phyloP scores from a whole-genome alignment of 1,140 invertebrate genomes.

The Laupala kohalensis region DNA sequence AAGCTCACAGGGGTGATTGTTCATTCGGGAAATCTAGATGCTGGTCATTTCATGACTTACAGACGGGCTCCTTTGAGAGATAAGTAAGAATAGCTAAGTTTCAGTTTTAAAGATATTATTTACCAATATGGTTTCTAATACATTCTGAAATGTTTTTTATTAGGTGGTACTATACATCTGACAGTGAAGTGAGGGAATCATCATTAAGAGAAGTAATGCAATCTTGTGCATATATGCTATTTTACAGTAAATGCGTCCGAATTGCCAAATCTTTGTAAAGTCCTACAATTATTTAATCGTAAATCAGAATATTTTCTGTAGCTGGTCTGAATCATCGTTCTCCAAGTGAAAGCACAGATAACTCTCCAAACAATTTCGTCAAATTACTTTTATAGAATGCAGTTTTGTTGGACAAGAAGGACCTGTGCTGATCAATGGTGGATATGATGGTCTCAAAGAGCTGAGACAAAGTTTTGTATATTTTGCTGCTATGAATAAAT shows the following conservation, averaged over 20 bases:
- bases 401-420: too few relatives aligned
- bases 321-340: too few relatives aligned
- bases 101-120: not conserved
- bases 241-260: conserved; percentile 1
- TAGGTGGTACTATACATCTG: conserved; percentile 9
- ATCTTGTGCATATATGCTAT: conserved; percentile 9
- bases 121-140: not conserved
- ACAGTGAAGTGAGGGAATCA: conserved; percentile 1
- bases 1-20: conserved; percentile 73
- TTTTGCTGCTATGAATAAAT: too few relatives aligned
- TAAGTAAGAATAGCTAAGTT: not conserved
- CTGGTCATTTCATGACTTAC: conserved; percentile 87
- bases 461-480: too few relatives aligned
- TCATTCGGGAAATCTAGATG: conserved; percentile 70
- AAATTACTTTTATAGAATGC: too few relatives aligned
- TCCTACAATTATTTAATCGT: too few relatives aligned
- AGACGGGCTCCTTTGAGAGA: conserved; percentile 26
- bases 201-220: conserved; percentile 8
- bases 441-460: too few relatives aligned
- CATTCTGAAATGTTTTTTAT: not conserved
- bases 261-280: too few relatives aligned
- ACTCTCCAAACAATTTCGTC: too few relatives aligned
- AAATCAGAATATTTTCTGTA: too few relatives aligned
- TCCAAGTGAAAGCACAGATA: too few relatives aligned
- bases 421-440: too few relatives aligned